Evolutionary conservation across 35 echinoderm and acorn worm species (phyloP), one percentile per base, ranked within the genome.

Genomic region (Eucidaris tribuloides): DNA sequence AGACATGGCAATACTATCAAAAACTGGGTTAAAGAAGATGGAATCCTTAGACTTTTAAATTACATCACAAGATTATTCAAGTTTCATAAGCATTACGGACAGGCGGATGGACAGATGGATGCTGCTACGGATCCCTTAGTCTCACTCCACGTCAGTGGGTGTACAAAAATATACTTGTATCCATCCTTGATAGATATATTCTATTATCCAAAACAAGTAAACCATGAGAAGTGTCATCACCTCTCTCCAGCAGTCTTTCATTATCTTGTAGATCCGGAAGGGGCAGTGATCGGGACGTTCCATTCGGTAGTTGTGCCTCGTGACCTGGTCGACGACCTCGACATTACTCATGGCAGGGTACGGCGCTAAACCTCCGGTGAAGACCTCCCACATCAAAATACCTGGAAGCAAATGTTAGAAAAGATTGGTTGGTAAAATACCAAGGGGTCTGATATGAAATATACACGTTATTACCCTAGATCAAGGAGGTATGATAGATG

Each of bases 331-430:
- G 11, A 99, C 96, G 7, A 99, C 96, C 31, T 99, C 86, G 1
- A 99, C 96, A 54, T 99, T 99, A 54, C 81, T 99, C 96, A 99
- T 99, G 3, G 78, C 89, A 30, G 96, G 91, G 65, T 99, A 99
- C 19, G 96, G 96, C 20, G 82, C 89, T 20, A 93, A 81, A 2
- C 96, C 96, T 5, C 90, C 96, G 20, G 85, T 86, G 72, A 99
- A 99, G 29, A 99, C 84, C 42, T 99, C 96, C 96, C 96, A 99
- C 84, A 99, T 87, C 43, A 99, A 63, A 63, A 99, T 99, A 17
- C 96, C 96, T 99, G 45, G 3, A 55, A 42, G n/a, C n/a, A n/a
- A n/a, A n/a, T n/a, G n/a, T n/a, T n/a, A n/a, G n/a, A n/a, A n/a
- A n/a, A n/a, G n/a, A n/a, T n/a, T n/a, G n/a, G n/a, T n/a, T n/a